Evolutionary conservation across 2,888 invertebrate species (phyloP).

Genomic region (Dolomedes plantarius): DNA sequence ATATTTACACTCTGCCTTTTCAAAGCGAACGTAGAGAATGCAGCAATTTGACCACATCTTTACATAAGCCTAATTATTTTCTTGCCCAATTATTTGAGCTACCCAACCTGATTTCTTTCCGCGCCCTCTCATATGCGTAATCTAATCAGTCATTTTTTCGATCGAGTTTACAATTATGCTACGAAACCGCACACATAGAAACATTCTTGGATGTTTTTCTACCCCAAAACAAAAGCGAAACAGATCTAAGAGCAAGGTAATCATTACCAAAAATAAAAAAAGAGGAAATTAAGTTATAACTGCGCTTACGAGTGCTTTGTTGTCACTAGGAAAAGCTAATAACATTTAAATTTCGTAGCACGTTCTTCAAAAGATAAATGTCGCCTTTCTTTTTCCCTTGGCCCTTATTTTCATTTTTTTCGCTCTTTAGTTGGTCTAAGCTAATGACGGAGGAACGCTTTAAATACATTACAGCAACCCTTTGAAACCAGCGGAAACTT

Average conservation of each 20-base stretch:
- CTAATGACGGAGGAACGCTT: conserved; percentile 48
- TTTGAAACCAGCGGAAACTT: conserved; percentile 42
- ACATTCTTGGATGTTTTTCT: conserved; percentile 46
- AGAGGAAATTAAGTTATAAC: conserved; percentile 64
- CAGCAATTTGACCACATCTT: conserved; percentile 3
- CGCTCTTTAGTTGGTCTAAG: conserved; percentile 25
- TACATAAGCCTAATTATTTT: conserved; percentile 27
- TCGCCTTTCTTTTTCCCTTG: conserved; percentile 43
- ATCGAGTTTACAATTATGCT: conserved; percentile 45
- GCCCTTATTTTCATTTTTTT: conserved; percentile 18
- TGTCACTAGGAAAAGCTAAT: conserved; percentile 59
- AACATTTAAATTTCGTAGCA: conserved; percentile 68
- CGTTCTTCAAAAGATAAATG: conserved; percentile 57
- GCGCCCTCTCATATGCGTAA: conserved; percentile 39
- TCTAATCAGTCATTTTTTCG: conserved; percentile 39
- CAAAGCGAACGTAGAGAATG: neutral
- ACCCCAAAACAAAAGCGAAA: conserved; percentile 38
- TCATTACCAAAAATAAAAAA: conserved; percentile 52
- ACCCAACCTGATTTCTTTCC: conserved; percentile 12
- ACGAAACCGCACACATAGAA: conserved; percentile 29
- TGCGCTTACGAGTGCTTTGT: conserved; percentile 59
- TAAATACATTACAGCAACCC: conserved; percentile 56
- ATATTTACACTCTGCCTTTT: neutral
- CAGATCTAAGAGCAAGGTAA: conserved; percentile 46
- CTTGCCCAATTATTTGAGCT: conserved; percentile 38